Percentiles rank a stretch among this genome's conserved stretches.
Evolutionary conservation across 2,888 invertebrate species (phyloP).

Genomic region (Lamellibrachia columna): DNA sequence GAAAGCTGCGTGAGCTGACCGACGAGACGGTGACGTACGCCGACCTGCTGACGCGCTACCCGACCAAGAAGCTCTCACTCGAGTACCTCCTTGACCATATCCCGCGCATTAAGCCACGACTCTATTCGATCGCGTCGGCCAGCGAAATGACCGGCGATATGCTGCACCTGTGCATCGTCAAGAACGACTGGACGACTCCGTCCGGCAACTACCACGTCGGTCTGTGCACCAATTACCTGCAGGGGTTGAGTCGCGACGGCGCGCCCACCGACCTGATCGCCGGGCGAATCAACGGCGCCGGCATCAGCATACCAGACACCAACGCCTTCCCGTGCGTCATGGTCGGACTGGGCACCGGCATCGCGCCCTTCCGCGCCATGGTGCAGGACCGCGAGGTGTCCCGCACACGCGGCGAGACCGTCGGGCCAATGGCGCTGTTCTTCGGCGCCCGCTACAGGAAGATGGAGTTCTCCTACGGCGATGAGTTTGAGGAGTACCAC

Average conservation of each 20-base stretch:
- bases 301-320: conserved; percentile 42
- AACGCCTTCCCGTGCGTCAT: conserved; percentile 40
- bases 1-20: conserved; percentile 33
- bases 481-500: conserved; percentile 43
- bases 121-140: conserved; percentile 44
- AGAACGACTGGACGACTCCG: conserved; percentile 42
- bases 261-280: conserved; percentile 33
- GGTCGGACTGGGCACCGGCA: conserved; percentile 44
- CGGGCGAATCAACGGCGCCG: conserved; percentile 42
- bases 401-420: conserved; percentile 36
- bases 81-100: conserved; percentile 43
- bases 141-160: conserved; percentile 41
- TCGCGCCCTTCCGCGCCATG: conserved; percentile 44
- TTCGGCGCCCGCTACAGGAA: conserved; percentile 43
- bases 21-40: conserved; percentile 41
- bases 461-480: conserved; percentile 44
- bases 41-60: conserved; percentile 41
- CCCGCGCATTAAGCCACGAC: conserved; percentile 43
- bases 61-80: conserved; percentile 36
- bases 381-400: conserved; percentile 42
- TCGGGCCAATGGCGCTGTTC: conserved; percentile 44
- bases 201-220: conserved; percentile 35
- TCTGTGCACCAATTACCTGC: conserved; percentile 37
- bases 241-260: conserved; percentile 30
- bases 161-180: conserved; percentile 44